Conservation (phyloP, 2,888 invertebrate species). For the Drosophila falleni region DNA sequence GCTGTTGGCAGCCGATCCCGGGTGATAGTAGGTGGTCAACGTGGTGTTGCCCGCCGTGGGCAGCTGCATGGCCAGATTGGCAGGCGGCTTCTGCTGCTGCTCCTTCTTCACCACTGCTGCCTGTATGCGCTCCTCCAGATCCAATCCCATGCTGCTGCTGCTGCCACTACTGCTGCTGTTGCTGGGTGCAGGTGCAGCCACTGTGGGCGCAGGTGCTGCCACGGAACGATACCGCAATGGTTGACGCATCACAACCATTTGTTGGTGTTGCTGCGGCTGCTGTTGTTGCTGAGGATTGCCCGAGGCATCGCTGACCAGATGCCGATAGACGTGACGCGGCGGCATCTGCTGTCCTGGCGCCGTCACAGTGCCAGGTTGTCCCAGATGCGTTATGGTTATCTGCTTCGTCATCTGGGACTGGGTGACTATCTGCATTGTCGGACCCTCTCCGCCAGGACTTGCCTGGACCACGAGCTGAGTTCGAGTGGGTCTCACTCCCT, state of each 20-base stretch:
- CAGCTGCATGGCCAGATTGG: conserved; percentile 33
- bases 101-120: conserved; percentile 84
- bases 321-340: conserved; percentile 70
- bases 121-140: conserved; percentile 84
- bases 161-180: conserved; percentile 16
- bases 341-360: conserved; percentile 57
- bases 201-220: conserved; percentile 28
- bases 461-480: conserved; percentile 64
- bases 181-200: not conserved
- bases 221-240: conserved; percentile 59
- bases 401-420: conserved; percentile 62
- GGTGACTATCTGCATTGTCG: conserved; percentile 69
- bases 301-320: conserved; percentile 55
- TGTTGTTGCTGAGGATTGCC: conserved; percentile 50
- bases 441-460: conserved; percentile 48
- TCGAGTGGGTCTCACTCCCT: conserved; percentile 54
- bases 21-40: conserved; percentile 78
- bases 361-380: conserved; percentile 47
- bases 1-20: conserved; percentile 42
- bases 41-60: conserved; percentile 69
- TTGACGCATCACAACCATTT: conserved; percentile 65
- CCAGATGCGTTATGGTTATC: conserved; percentile 69
- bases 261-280: conserved; percentile 60
- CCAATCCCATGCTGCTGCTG: conserved; percentile 69
- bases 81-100: conserved; percentile 60